Conservation (phyloP, 2,888 invertebrate genomes). For the Rhagonycha fulva region DNA sequence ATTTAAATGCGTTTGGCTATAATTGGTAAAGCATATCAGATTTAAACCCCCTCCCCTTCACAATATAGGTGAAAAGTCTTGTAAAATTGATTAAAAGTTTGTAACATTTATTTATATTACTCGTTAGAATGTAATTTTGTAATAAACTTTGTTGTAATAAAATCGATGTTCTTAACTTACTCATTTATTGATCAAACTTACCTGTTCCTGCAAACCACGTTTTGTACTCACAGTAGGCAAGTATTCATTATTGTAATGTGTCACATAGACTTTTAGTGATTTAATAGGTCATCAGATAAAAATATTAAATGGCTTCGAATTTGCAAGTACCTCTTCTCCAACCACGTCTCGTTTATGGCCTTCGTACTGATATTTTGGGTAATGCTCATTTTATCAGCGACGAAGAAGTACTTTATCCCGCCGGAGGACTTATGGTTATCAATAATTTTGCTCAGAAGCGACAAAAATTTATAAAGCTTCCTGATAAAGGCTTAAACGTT, state of each 20-base stretch:
- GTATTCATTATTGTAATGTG: background rate
- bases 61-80: background rate
- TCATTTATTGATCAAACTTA: conserved; percentile 5
- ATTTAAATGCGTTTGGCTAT: background rate
- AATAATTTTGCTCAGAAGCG: conserved; percentile 74
- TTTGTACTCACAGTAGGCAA: background rate
- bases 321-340: conserved; percentile 61
- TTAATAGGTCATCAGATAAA: background rate
- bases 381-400: conserved; percentile 76
- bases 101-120: conserved; percentile 16
- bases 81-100: background rate
- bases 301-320: conserved; percentile 11
- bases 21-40: background rate
- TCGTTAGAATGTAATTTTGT: conserved; percentile 16
- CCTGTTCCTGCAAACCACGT: background rate
- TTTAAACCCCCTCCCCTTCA: background rate
- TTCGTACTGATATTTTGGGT: conserved; percentile 66
- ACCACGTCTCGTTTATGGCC: conserved; percentile 66
- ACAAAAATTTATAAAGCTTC: conserved; percentile 73
- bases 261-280: background rate
- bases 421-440: conserved; percentile 74
- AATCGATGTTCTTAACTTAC: conserved; percentile 9
- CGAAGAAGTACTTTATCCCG: conserved; percentile 79
- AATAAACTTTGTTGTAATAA: conserved; percentile 22
- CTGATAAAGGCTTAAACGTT: conserved; percentile 67